phyloP scores from a whole-genome alignment of 2,888 invertebrate genomes.

The Petrophora chlorosata region DNA sequence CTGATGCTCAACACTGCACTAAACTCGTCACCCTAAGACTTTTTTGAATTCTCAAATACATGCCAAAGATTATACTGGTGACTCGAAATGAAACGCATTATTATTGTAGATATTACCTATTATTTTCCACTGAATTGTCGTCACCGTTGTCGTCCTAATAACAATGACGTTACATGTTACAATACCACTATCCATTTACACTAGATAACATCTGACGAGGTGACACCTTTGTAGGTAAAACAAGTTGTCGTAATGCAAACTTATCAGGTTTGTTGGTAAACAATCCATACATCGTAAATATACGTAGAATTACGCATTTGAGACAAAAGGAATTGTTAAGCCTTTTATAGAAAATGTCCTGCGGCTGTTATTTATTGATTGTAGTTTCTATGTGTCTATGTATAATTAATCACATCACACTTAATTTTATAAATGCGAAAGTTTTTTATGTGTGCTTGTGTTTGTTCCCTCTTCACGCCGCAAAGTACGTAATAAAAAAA shows the following conservation, averaged over 20 bases:
- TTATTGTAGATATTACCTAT: too few species aligned
- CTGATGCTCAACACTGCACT: too few species aligned
- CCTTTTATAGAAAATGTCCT: not conserved
- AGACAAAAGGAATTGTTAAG: not conserved
- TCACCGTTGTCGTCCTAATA: constrained; percentile 3
- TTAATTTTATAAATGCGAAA: too few species aligned
- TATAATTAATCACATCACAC: too few species aligned
- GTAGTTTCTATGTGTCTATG: not conserved
- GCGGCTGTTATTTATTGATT: too few species aligned
- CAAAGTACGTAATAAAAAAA: too few species aligned
- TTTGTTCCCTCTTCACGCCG: too few species aligned
- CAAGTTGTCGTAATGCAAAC: constrained; percentile 10
- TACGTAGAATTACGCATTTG: constrained; percentile 3
- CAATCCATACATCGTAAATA: constrained; percentile 2
- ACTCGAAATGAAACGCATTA: too few species aligned
- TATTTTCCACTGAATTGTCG: not conserved
- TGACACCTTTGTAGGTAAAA: constrained; percentile 5
- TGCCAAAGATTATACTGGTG: too few species aligned
- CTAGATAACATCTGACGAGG: constrained; percentile 12
- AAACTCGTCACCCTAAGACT: too few species aligned
- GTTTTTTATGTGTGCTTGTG: too few species aligned
- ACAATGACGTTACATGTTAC: constrained; percentile 5
- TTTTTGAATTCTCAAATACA: too few species aligned
- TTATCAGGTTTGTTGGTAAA: constrained; percentile 16
- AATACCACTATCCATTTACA: constrained; percentile 12